Base-by-base conservation (phyloP, 2,113 vertebrate genomes). In the Notarius lentiginosus region DNA sequence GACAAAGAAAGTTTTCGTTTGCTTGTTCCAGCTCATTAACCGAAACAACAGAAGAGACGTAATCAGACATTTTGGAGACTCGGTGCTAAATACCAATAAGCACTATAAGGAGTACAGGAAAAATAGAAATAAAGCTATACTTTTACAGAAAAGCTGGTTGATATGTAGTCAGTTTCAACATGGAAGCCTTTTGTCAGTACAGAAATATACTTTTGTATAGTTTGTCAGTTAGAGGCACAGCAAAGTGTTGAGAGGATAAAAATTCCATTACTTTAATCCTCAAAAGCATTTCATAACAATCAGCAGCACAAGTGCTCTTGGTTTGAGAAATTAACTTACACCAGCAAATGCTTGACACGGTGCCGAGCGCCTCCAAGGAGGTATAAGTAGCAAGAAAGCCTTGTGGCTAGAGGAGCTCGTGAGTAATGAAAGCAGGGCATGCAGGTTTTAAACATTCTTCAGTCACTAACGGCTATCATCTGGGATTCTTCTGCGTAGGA, bases 341-440 rank as follows among this genome's bases (percentile, higher is more conserved):
- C 22, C 24, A 17, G 12, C 49, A 55, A 9, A 79, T 79, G 49
- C 51, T 55, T 79, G 75, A 79, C 75, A 55, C 2, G 51, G 24
- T 27, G n/a, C 75, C 27, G 75, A 79, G 51, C 7, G 3, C 75
- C 51, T n/a, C 27, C 51, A 55, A 27, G 24, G 75, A 79, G 75
- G 75, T 55, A n/a, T 53, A 55, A 77, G 51, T 55, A 79, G 51
- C 51, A 55, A 55, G 14, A 55, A 55, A 79, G 75, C 75, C 24
- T 79, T 79, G 12, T 27, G 24, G 51, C 24, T 79, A 55, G 14
- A 79, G 2, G n/a, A 79, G 24, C 51, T 27, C 15, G 51, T 14
- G 12, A 55, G n/a, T 55, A 24, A 79, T 79, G 75, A 77, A 55
- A 79, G 51, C 75, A 79, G 51, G 75, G 75, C 51, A 27, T 17